These are phyloP conservation scores for Micromys minutus DNA, from an alignment of 2,113 vertebrate genomes.

Conservation along the genomic window DNA sequence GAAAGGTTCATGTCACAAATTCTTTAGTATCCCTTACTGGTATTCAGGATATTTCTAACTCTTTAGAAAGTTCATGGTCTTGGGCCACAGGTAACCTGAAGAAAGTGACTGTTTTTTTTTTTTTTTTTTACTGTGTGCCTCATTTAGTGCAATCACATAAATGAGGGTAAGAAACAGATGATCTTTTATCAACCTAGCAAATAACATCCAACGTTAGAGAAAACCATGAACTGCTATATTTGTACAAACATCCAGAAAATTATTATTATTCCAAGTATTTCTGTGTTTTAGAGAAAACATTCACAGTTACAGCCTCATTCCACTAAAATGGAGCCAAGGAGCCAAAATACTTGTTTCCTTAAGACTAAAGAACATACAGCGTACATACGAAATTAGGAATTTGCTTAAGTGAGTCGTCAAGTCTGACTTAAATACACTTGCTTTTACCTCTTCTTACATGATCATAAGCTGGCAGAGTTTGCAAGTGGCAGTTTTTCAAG, in stretches of 20 bases:
- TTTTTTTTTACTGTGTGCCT: background rate
- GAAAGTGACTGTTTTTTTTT: background rate
- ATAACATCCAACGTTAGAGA: conserved; percentile 20
- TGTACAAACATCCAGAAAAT: conserved; percentile 34
- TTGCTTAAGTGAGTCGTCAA: conserved; percentile 60
- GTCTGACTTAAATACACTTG: conserved; percentile 60
- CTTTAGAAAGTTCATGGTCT: background rate
- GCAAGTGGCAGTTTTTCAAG: conserved; percentile 70
- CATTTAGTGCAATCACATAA: background rate
- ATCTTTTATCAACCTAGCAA: conserved; percentile 13
- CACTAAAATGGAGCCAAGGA: conserved; percentile 39
- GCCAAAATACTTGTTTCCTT: conserved; percentile 47
- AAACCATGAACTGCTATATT: conserved; percentile 56
- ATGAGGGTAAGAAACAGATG: conserved; percentile 21
- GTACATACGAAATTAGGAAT: conserved; percentile 46
- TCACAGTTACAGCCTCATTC: background rate
- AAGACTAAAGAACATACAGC: conserved; percentile 38
- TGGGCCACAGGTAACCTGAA: background rate
- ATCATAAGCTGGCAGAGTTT: conserved; percentile 66
- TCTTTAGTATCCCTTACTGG: background rate
- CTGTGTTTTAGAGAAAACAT: conserved; percentile 59
- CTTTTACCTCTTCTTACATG: background rate
- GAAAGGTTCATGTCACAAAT: background rate
- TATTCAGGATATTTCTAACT: background rate
- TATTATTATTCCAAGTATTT: conserved; percentile 2